Percentiles rank a stretch among this genome's conserved stretches.
These are phyloP conservation scores for Pantelozetes paolii DNA, from an alignment of 2,888 invertebrate genomes.

Conservation along the genomic window DNA sequence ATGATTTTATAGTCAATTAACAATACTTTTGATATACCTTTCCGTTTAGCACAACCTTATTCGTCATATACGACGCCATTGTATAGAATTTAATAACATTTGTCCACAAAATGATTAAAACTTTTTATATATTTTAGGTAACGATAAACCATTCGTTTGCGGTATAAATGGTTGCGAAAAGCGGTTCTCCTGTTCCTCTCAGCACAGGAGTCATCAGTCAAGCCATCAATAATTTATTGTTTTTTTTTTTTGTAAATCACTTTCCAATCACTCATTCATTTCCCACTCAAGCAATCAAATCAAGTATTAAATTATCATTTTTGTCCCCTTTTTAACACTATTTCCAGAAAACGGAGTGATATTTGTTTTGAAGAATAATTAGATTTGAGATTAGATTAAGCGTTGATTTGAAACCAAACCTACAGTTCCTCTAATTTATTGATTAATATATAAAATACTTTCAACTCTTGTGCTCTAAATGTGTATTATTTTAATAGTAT, in stretches of 20 bases:
- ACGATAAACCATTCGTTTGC: constrained; percentile 8
- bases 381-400: too few relatives aligned
- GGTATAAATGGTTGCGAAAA: constrained; percentile 9
- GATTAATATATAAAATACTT: not conserved
- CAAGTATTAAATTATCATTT: too few relatives aligned
- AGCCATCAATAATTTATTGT: not conserved
- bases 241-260: not conserved
- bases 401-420: not conserved
- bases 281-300: not conserved
- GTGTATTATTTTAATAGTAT: not conserved
- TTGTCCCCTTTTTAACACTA: too few relatives aligned
- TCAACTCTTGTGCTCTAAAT: not conserved
- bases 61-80: not conserved
- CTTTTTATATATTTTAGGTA: not conserved
- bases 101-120: not conserved
- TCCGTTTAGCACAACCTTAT: not conserved
- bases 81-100: not conserved
- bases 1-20: not conserved
- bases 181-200: not conserved
- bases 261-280: not conserved
- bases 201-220: not conserved
- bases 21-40: not conserved
- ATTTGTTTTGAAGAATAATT: too few relatives aligned
- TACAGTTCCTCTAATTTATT: constrained; percentile 2
- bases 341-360: too few relatives aligned